phyloP scores from a whole-genome alignment of 92 coral and sea anemone genomes.

The Palythoa heliodiscus region DNA sequence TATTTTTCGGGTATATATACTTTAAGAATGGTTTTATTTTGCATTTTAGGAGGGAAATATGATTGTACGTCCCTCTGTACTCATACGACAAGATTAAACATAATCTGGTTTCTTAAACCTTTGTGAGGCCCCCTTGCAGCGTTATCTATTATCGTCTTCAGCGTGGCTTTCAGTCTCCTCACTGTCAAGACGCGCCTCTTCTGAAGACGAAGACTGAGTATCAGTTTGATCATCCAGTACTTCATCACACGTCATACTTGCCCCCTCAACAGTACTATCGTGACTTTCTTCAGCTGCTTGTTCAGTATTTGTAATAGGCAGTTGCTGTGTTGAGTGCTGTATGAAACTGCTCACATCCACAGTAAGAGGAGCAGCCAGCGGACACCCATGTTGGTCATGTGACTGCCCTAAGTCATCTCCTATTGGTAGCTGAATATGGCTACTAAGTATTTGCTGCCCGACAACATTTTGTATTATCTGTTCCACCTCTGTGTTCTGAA shows the following conservation, averaged over 20 bases:
- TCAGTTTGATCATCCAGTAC: conserved; percentile 39
- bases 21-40: too few species aligned
- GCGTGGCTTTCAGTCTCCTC: conserved; percentile 34
- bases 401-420: conserved; percentile 53
- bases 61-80: too few species aligned
- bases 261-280: conserved; percentile 25
- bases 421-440: conserved; percentile 79
- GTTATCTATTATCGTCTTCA: not conserved
- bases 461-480: conserved; percentile 94
- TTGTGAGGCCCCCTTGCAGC: not conserved
- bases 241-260: conserved; percentile 21
- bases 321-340: conserved; percentile 54
- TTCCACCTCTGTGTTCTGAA: conserved; percentile 80
- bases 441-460: conserved; percentile 75
- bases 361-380: conserved; percentile 55
- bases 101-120: too few species aligned
- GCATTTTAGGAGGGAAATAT: too few species aligned
- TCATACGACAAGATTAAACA: too few species aligned
- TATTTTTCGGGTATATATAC: too few species aligned
- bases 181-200: conserved; percentile 14
- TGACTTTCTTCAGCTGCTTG: not conserved
- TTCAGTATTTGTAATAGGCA: not conserved
- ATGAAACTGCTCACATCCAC: conserved; percentile 68
- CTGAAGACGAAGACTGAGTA: conserved; percentile 34
- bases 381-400: conserved; percentile 58